These are phyloP conservation scores for Chiloscyllium punctatum DNA, from an alignment of 2,797 vertebrate genomes.

Conservation along the genomic window DNA sequence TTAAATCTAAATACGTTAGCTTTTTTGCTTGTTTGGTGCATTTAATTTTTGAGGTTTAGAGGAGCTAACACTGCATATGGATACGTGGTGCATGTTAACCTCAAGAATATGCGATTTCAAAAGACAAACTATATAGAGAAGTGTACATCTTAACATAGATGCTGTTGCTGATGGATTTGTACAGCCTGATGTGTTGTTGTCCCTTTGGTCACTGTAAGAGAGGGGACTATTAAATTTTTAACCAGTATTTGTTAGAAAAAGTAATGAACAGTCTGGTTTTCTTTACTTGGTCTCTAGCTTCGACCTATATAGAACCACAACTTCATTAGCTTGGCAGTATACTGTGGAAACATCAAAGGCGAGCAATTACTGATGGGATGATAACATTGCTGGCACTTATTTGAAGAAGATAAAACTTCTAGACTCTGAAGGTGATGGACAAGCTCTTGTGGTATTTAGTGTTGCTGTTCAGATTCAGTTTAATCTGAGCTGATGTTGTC, in stretches of 20 bases:
- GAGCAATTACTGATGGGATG: neutral
- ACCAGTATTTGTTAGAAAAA: neutral
- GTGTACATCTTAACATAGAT: neutral
- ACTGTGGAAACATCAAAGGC: neutral
- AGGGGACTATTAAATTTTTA: slow-evolving; percentile 15
- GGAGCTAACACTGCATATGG: neutral
- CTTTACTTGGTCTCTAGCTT: neutral
- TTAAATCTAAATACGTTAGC: neutral
- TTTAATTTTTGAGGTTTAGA: neutral
- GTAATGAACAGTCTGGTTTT: slow-evolving; percentile 15
- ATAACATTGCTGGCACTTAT: neutral
- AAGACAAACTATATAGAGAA: neutral
- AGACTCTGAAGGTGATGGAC: neutral
- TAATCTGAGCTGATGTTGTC: neutral
- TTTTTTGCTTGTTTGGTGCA: neutral
- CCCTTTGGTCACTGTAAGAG: neutral
- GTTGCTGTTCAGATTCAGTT: neutral
- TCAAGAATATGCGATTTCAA: neutral
- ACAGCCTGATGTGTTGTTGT: neutral
- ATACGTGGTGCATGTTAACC: neutral
- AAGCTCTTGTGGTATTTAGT: neutral
- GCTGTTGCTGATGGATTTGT: neutral
- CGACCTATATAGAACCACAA: neutral
- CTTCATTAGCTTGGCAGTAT: neutral
- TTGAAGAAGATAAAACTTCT: neutral